These are phyloP conservation scores for Dolomedes plantarius DNA, from an alignment of 2,888 invertebrate genomes.

Conservation along the genomic window DNA sequence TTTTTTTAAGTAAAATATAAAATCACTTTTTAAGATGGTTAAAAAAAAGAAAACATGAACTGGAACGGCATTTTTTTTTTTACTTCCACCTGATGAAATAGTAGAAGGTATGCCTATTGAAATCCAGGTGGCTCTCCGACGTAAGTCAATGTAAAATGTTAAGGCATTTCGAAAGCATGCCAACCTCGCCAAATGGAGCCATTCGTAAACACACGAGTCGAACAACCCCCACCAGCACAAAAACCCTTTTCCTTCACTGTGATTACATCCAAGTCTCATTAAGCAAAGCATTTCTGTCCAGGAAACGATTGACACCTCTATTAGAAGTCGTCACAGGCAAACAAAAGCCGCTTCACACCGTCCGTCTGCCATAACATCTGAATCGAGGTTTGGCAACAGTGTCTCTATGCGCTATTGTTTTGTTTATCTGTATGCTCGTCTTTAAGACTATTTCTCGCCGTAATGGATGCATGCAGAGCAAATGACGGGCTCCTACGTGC, in stretches of 20 bases:
- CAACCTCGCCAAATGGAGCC: neutral
- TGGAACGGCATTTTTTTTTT: no score
- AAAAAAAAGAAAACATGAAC: no score
- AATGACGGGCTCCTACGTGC: neutral
- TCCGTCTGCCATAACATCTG: neutral
- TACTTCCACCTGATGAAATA: no score
- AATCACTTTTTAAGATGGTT: no score
- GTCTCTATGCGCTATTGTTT: neutral
- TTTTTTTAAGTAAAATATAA: no score
- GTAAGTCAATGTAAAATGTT: neutral
- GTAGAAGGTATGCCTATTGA: no score
- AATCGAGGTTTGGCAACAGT: constrained; percentile 1
- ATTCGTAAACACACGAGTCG: neutral
- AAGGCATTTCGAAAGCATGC: neutral
- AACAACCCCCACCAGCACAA: neutral
- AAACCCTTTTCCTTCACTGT: neutral
- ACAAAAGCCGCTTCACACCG: neutral
- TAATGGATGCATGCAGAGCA: neutral
- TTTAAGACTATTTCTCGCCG: neutral
- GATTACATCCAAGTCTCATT: neutral
- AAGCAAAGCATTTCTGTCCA: neutral
- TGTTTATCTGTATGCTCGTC: neutral
- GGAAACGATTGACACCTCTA: constrained; percentile 12
- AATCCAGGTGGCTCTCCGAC: no score
- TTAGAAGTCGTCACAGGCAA: neutral